These are phyloP conservation scores for Eunapius fragilis DNA, from an alignment of 37 sponge, comb jelly and placozoan genomes.

Conservation along the genomic window DNA sequence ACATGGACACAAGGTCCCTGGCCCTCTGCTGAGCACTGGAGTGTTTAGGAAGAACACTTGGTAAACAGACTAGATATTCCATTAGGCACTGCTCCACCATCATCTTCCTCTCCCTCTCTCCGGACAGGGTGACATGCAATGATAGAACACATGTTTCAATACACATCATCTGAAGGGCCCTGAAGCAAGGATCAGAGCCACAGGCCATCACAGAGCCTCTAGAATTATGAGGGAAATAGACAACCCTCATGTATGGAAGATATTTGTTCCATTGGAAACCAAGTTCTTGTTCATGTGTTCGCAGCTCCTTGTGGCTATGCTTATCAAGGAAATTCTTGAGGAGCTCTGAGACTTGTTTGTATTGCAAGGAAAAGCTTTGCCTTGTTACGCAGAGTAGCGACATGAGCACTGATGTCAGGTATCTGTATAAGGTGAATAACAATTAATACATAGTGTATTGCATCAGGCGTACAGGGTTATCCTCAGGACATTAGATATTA, in stretches of 20 bases:
- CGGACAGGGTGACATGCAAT: neutral
- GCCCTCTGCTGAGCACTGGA: neutral
- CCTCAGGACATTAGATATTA: too few species aligned
- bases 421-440: slow-evolving; percentile 1
- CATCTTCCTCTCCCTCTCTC: neutral
- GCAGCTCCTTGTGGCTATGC: neutral
- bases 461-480: too few species aligned
- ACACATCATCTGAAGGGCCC: neutral
- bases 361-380: neutral
- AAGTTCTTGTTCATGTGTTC: slow-evolving; percentile 6
- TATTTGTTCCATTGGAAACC: slow-evolving; percentile 35
- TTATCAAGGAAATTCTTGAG: slow-evolving; percentile 14
- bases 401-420: slow-evolving; percentile 14
- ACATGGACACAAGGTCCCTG: neutral
- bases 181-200: neutral
- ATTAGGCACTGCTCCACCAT: neutral
- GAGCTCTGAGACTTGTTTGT: neutral
- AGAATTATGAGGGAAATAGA: neutral
- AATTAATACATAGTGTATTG: too few species aligned
- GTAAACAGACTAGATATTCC: neutral
- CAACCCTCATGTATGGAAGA: slow-evolving; percentile 22
- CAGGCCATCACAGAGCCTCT: neutral
- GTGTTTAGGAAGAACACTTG: neutral
- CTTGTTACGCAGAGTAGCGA: slow-evolving; percentile 6
- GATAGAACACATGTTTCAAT: neutral